Conservation (phyloP, 2,113 vertebrate species). For the Lichenostomus cassidix region DNA sequence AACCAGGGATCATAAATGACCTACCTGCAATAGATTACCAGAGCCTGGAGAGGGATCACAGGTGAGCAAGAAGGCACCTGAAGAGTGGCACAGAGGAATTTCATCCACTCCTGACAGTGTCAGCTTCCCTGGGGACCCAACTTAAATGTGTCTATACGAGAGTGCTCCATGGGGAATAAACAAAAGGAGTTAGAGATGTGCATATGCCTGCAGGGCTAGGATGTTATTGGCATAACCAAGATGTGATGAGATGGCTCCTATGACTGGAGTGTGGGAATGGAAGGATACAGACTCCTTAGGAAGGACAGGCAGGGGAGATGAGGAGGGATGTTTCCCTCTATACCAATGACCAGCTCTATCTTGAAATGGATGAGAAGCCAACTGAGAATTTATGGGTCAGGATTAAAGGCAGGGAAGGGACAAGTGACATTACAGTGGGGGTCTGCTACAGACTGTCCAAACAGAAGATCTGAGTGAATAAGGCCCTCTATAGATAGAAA, state of each 20-base stretch:
- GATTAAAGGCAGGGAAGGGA: neutral
- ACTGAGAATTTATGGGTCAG: neutral
- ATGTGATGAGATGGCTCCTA: neutral
- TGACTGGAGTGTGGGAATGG: neutral
- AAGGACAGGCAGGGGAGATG: neutral
- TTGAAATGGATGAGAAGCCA: neutral
- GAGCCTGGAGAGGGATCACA: neutral
- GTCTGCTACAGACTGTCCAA: neutral
- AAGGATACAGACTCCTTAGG: neutral
- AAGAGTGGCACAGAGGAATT: neutral
- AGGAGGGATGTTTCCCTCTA: neutral
- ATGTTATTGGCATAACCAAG: accelerated
- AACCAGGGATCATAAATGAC: neutral
- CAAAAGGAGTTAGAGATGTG: too few relatives aligned
- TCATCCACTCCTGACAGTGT: neutral
- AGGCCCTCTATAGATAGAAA: neutral
- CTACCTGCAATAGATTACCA: neutral
- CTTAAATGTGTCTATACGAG: neutral
- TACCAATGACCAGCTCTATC: neutral
- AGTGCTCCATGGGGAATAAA: neutral
- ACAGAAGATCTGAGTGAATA: neutral
- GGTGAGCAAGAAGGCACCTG: neutral
- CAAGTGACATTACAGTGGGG: too few relatives aligned
- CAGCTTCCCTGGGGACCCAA: too few relatives aligned
- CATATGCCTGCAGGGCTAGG: neutral